These are phyloP conservation scores for Flexamia atlantica DNA, from an alignment of 2,888 invertebrate species.

Conservation along the genomic window DNA sequence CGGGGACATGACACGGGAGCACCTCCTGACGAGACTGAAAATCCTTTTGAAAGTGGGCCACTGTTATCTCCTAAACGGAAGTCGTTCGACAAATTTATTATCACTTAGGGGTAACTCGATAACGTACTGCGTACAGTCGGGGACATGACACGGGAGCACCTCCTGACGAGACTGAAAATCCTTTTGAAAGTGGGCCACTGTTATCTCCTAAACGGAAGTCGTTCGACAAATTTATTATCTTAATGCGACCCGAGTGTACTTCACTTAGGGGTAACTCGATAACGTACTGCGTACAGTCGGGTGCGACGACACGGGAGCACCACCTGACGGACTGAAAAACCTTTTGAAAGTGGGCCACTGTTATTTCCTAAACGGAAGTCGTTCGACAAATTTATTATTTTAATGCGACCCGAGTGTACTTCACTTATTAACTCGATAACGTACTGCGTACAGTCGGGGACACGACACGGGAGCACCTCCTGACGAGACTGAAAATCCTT, in stretches of 20 bases:
- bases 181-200: constrained; percentile 35
- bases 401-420: not conserved
- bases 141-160: not conserved
- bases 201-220: constrained; percentile 37
- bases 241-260: not conserved
- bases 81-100: constrained; percentile 28
- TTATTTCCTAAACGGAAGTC: constrained; percentile 24
- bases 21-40: constrained; percentile 23
- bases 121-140: not conserved
- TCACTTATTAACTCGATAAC: not conserved
- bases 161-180: constrained; percentile 16
- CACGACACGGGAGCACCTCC: too few species aligned
- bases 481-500: not conserved
- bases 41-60: constrained; percentile 41
- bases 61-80: constrained; percentile 46
- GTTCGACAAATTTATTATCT: constrained; percentile 3
- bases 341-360: too few species aligned
- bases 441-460: not conserved
- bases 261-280: constrained; percentile 19
- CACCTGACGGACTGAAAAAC: too few species aligned
- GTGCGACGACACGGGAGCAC: too few species aligned
- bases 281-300: not conserved
- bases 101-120: constrained; percentile 10
- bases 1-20: not conserved
- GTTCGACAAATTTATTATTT: constrained; percentile 14